These are phyloP conservation scores for Musca vetustissima DNA, from an alignment of 1,140 invertebrate genomes.

Conservation along the genomic window DNA sequence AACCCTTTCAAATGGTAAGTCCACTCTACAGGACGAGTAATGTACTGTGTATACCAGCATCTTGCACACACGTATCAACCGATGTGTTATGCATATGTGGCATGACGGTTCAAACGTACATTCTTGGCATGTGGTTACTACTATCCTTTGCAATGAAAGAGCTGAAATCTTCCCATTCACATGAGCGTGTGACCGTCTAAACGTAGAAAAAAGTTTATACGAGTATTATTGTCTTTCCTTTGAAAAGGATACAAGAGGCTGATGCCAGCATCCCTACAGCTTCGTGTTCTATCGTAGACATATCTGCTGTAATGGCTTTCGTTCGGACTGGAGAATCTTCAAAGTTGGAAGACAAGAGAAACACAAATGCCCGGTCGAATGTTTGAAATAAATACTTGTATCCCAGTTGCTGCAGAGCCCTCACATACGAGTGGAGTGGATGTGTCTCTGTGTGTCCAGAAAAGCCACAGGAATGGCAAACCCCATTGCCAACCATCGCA, in stretches of 20 bases:
- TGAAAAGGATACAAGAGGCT: neutral
- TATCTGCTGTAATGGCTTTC: slow-evolving; percentile 14
- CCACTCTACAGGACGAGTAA: too few relatives aligned
- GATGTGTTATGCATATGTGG: too few relatives aligned
- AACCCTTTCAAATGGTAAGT: too few relatives aligned
- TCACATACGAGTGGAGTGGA: neutral
- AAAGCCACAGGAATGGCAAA: slow-evolving; percentile 4
- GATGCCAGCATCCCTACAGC: neutral
- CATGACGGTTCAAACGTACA: neutral
- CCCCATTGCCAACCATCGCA: neutral
- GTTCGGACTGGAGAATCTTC: slow-evolving; percentile 11
- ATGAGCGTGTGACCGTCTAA: neutral
- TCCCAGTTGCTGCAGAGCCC: neutral
- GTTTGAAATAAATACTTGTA: neutral
- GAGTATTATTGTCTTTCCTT: neutral
- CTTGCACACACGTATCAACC: too few relatives aligned
- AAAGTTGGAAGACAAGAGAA: slow-evolving; percentile 10
- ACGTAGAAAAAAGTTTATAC: neutral
- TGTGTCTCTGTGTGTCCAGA: slow-evolving; percentile 2
- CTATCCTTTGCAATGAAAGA: neutral
- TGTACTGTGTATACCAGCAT: too few relatives aligned
- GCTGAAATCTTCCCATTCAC: neutral
- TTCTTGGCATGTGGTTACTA: neutral
- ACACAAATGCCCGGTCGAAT: slow-evolving; percentile 16
- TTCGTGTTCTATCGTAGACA: slow-evolving; percentile 6